phyloP scores from a whole-genome alignment of 2,797 vertebrate genomes.

The Silurus lanzhouensis region DNA sequence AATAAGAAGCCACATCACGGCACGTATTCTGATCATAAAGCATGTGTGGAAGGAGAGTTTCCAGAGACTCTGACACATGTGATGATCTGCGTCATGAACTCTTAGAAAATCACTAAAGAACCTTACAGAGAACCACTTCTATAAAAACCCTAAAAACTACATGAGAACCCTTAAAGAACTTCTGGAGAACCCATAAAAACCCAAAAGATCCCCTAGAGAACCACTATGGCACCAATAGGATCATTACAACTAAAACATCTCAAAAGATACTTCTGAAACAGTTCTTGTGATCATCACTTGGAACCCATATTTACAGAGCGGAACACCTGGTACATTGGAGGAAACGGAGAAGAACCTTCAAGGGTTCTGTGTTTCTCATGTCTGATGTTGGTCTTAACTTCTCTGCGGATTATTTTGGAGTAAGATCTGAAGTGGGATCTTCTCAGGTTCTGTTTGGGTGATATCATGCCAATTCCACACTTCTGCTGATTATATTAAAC shows the following conservation, averaged over 20 bases:
- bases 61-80: too few relatives aligned
- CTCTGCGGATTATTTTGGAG: background rate
- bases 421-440: too few relatives aligned
- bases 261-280: background rate
- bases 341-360: background rate
- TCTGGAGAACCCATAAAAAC: too few relatives aligned
- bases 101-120: too few relatives aligned
- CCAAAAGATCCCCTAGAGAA: too few relatives aligned
- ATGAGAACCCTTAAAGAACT: background rate
- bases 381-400: background rate
- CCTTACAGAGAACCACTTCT: too few relatives aligned
- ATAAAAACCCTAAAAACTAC: too few relatives aligned
- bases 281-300: background rate
- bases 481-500: background rate
- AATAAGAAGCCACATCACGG: too few relatives aligned
- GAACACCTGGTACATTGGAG: background rate
- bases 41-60: too few relatives aligned
- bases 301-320: background rate
- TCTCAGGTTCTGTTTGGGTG: background rate
- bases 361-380: background rate
- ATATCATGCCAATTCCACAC: background rate
- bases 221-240: too few relatives aligned
- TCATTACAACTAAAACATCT: too few relatives aligned
- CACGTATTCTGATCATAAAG: background rate
- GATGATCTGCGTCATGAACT: too few relatives aligned